A percentile compares a stretch with the other conserved stretches of the same genome.
phyloP scores from a whole-genome alignment of 2,797 vertebrate genomes.

The Macroramphosus scolopax region DNA sequence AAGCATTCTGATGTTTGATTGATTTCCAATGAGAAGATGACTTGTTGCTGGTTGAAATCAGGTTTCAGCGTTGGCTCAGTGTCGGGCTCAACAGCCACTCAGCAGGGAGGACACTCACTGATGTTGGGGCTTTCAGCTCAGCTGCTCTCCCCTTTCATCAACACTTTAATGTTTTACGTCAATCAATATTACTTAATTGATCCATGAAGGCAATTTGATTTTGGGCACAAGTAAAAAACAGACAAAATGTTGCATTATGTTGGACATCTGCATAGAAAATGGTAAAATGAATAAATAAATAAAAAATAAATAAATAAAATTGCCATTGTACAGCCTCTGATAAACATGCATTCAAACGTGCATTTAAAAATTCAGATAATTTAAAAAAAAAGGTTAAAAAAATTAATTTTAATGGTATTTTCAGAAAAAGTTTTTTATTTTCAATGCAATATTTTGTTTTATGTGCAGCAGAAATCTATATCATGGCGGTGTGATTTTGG shows the following conservation, averaged over 20 bases:
- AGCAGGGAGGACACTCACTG: neutral
- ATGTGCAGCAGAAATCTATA: constrained; percentile 9
- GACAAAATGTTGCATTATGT: too few species aligned
- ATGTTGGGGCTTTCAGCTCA: neutral
- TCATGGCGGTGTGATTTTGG: constrained; percentile 18
- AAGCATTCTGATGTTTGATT: constrained; percentile 7
- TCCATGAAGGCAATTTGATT: too few species aligned
- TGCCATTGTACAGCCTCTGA: constrained; percentile 21
- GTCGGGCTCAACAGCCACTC: constrained; percentile 7
- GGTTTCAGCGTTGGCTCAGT: too few species aligned
- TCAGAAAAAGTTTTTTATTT: constrained; percentile 14
- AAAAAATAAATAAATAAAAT: too few species aligned
- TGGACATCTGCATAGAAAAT: too few species aligned
- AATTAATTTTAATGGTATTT: neutral
- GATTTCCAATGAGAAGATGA: neutral
- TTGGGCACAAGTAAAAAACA: too few species aligned
- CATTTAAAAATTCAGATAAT: constrained; percentile 1
- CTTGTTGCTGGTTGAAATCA: constrained; percentile 11
- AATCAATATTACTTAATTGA: too few species aligned
- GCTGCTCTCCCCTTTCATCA: constrained; percentile 10
- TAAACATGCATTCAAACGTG: constrained; percentile 19
- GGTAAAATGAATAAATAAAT: too few species aligned
- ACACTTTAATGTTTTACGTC: constrained; percentile 4
- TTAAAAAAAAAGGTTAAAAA: too few species aligned
- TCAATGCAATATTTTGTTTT: constrained; percentile 3